Evolutionary conservation across 2,888 invertebrate genomes (phyloP).

Genomic region (Cordilura impudica): DNA sequence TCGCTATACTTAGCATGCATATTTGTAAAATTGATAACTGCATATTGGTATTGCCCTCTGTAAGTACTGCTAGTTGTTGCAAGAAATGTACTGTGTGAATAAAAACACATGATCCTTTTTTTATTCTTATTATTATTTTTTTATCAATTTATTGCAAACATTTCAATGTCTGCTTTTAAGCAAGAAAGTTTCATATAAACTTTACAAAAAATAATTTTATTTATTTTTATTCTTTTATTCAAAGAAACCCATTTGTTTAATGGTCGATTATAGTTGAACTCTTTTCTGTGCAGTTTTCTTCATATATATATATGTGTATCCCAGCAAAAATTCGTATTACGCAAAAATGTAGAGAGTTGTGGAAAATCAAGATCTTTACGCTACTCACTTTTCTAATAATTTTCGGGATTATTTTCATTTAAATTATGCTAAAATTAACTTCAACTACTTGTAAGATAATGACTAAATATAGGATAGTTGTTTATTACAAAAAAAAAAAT

Average conservation of each 20-base stretch:
- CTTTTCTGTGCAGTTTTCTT: not conserved
- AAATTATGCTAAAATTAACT: no score
- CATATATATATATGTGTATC: no score
- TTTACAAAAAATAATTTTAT: not conserved
- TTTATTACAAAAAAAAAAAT: no score
- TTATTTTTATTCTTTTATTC: conserved; percentile 3
- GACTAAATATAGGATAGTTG: no score
- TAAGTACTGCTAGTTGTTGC: not conserved
- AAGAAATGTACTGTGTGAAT: conserved; percentile 45
- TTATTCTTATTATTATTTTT: conserved; percentile 4
- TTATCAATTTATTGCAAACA: conserved; percentile 17
- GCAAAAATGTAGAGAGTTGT: no score
- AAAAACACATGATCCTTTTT: conserved; percentile 52
- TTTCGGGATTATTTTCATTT: no score
- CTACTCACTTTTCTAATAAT: no score
- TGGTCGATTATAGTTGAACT: not conserved
- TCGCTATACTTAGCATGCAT: not conserved
- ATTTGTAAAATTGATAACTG: conserved; percentile 15
- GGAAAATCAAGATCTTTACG: no score
- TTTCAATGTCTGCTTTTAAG: conserved; percentile 34
- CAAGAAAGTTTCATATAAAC: not conserved
- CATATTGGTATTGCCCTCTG: not conserved
- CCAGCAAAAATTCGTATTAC: no score
- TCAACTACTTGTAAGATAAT: no score
- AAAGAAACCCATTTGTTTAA: not conserved